A percentile compares a stretch with the other conserved stretches of the same genome.
Evolutionary conservation across 2,797 vertebrate species (phyloP).

Genomic region (Tenualosa ilisha): DNA sequence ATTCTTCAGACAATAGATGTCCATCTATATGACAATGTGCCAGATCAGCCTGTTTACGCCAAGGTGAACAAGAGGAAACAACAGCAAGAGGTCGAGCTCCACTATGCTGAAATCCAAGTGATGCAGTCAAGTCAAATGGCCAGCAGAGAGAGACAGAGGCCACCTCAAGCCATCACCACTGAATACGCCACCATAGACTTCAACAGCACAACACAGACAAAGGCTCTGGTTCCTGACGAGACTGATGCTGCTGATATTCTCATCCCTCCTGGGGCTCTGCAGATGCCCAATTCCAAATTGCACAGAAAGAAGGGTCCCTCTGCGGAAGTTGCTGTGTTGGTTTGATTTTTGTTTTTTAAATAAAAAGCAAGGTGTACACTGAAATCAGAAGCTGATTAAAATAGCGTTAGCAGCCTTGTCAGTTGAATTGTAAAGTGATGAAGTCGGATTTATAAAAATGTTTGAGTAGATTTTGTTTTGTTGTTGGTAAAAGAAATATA

Average conservation of each 20-base stretch:
- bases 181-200: constrained; percentile 60
- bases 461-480: not conserved
- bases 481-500: not conserved
- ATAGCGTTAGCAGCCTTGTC: no score
- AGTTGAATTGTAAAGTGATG: no score
- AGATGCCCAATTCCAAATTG: constrained; percentile 38
- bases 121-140: constrained; percentile 35
- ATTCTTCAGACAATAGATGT: constrained; percentile 37
- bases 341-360: constrained; percentile 13
- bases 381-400: no score
- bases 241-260: constrained; percentile 57
- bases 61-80: constrained; percentile 53
- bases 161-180: constrained; percentile 30
- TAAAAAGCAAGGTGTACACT: no score
- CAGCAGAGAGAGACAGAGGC: constrained; percentile 30
- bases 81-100: constrained; percentile 38
- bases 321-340: constrained; percentile 9
- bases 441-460: no score
- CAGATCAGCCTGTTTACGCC: constrained; percentile 47
- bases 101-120: constrained; percentile 59
- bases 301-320: constrained; percentile 29
- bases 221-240: constrained; percentile 13
- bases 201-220: constrained; percentile 9
- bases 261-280: constrained; percentile 55
- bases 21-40: constrained; percentile 42